Evolutionary conservation across 2,113 vertebrate genomes (phyloP).

Genomic region (Lophochroa leadbeateri): DNA sequence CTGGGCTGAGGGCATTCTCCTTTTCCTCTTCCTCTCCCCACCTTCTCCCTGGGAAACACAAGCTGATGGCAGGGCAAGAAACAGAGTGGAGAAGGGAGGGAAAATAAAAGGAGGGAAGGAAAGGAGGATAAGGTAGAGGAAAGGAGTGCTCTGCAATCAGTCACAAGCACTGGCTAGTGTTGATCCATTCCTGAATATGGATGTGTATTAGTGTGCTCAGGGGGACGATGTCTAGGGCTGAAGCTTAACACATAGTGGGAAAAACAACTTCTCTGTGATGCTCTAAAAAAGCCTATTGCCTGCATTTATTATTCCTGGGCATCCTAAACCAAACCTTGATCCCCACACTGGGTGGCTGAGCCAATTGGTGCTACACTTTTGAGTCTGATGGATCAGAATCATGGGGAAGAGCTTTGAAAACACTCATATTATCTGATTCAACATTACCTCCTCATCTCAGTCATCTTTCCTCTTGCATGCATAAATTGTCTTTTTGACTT

Average conservation of each 20-base stretch:
- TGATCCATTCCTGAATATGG: not conserved
- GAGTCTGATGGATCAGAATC: not conserved
- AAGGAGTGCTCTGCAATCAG: not conserved
- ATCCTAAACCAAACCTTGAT: not conserved
- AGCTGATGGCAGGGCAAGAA: not conserved
- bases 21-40: not conserved
- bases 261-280: not conserved
- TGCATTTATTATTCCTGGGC: not conserved
- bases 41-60: not conserved
- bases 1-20: not conserved
- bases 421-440: not conserved
- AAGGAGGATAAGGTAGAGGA: not conserved
- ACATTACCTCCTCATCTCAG: not conserved
- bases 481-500: not conserved
- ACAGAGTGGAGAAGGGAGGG: not conserved
- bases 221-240: not conserved
- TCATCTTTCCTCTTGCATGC: not conserved
- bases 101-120: not conserved
- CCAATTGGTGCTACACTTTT: fast-evolving
- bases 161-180: not conserved
- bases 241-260: not conserved
- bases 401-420: not conserved
- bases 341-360: not conserved
- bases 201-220: not conserved
- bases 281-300: not conserved